Evolutionary conservation across 2,888 invertebrate genomes (phyloP).

Genomic region (Synanthedon tipuliformis): DNA sequence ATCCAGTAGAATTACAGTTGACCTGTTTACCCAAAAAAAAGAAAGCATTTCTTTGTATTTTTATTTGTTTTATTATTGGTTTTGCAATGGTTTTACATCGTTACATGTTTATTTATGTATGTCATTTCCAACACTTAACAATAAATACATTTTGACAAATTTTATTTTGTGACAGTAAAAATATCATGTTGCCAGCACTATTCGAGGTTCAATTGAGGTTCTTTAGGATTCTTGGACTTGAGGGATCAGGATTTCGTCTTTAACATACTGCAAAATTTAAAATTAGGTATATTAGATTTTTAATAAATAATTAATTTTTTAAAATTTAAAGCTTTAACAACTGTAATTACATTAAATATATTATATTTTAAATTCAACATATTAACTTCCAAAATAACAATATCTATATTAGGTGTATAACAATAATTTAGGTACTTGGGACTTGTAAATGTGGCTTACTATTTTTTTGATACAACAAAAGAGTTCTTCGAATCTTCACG

Average conservation of each 20-base stretch:
- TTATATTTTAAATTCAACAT: neutral
- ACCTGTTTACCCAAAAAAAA: too few relatives aligned
- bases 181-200: neutral
- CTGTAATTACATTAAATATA: neutral
- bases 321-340: neutral
- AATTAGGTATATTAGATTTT: neutral
- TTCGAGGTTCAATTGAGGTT: neutral
- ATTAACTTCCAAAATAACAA: neutral
- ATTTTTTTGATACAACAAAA: neutral
- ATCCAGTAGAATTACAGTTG: too few relatives aligned
- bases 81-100: too few relatives aligned
- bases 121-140: too few relatives aligned
- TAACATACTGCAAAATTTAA: neutral
- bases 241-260: neutral
- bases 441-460: neutral
- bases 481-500: conserved; percentile 25
- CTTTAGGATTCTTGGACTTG: neutral
- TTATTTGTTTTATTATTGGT: too few relatives aligned
- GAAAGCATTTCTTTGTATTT: too few relatives aligned
- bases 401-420: neutral
- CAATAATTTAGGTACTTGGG: neutral
- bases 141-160: too few relatives aligned
- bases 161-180: too few relatives aligned
- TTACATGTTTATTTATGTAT: too few relatives aligned
- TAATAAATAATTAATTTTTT: neutral